phyloP scores from a whole-genome alignment of 1,140 invertebrate genomes.

The Bombus haemorrhoidalis region DNA sequence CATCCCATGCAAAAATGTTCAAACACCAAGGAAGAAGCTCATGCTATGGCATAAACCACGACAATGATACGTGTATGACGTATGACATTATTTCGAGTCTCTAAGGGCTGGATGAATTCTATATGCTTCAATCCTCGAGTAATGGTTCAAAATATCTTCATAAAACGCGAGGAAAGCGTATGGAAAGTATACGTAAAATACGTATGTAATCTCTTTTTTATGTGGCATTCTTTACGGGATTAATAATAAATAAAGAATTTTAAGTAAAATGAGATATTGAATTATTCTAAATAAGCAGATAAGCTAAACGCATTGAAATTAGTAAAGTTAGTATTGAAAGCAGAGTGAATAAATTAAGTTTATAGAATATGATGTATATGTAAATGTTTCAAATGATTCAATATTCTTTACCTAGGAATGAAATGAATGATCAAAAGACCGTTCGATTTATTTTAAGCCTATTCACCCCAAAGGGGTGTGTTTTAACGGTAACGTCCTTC shows the following conservation, averaged over 20 bases:
- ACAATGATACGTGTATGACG: conserved; percentile 9
- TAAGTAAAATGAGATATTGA: neutral
- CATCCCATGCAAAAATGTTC: conserved; percentile 43
- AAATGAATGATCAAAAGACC: conserved; percentile 22
- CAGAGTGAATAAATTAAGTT: no score
- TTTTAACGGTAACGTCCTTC: conserved; percentile 41
- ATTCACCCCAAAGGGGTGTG: conserved; percentile 30
- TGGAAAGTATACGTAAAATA: neutral
- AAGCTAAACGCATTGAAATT: neutral
- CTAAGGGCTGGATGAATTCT: neutral
- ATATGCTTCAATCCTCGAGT: neutral
- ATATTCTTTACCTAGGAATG: neutral
- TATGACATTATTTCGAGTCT: conserved; percentile 22
- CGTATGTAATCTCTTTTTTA: neutral
- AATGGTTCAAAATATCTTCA: neutral
- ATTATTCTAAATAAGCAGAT: neutral
- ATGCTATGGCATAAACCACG: neutral
- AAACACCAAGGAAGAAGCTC: conserved; percentile 16
- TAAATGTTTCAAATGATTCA: neutral
- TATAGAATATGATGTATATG: no score
- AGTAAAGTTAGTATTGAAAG: no score
- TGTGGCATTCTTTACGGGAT: neutral
- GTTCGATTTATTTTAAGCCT: conserved; percentile 43
- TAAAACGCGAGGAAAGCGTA: neutral
- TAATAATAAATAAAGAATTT: neutral